phyloP scores from a whole-genome alignment of 2,113 vertebrate species.

The Camelus dromedarius region DNA sequence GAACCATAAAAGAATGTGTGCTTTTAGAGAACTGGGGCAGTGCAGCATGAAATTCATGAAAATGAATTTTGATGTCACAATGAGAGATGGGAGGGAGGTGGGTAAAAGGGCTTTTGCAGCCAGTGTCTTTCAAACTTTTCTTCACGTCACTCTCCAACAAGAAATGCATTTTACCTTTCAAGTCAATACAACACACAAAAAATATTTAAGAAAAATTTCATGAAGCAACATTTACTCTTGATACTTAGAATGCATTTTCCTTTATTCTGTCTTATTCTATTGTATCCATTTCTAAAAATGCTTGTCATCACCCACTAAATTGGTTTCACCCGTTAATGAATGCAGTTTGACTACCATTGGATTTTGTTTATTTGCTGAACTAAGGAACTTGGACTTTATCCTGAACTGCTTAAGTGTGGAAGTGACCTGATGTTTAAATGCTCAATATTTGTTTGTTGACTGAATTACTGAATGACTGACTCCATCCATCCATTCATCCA shows the following conservation, averaged over 20 bases:
- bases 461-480: background rate
- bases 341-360: background rate
- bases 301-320: background rate
- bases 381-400: background rate
- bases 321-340: background rate
- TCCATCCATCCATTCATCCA: background rate
- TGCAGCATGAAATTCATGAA: background rate
- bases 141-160: background rate
- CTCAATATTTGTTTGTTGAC: background rate
- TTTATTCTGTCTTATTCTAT: background rate
- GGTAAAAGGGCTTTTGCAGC: background rate
- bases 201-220: background rate
- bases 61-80: background rate
- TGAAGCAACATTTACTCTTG: background rate
- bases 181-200: background rate
- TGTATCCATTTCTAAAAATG: background rate
- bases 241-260: background rate
- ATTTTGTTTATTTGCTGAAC: constrained; percentile 29
- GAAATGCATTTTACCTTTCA: background rate
- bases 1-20: background rate
- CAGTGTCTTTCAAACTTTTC: constrained; percentile 22
- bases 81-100: background rate
- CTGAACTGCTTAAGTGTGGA: constrained; percentile 42
- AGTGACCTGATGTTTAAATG: background rate
- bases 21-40: background rate